A percentile compares a stretch with the other conserved stretches of the same genome.
phyloP scores from a whole-genome alignment of 2,797 vertebrate genomes.

The Xyrichtys novacula region DNA sequence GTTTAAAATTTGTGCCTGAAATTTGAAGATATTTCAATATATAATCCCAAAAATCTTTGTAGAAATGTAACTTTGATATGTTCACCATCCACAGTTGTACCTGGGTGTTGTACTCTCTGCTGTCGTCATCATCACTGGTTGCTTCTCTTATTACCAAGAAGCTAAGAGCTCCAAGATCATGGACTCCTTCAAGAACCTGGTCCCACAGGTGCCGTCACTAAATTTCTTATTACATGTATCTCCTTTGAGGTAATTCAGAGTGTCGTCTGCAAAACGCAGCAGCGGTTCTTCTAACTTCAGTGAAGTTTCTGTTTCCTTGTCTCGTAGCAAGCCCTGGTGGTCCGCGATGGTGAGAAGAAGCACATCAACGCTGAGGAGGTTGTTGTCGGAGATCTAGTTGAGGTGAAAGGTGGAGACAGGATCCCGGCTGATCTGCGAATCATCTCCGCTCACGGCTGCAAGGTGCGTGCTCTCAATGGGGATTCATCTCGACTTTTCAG shows the following conservation, averaged over 20 bases:
- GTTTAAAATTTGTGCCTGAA: no score
- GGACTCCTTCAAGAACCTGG: constrained; percentile 98
- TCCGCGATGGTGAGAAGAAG: constrained; percentile 92
- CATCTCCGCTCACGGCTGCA: constrained; percentile 93
- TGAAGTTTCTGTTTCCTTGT: constrained; percentile 2
- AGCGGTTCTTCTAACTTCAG: constrained; percentile 20
- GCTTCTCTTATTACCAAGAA: constrained; percentile 99
- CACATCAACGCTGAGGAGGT: constrained; percentile 92
- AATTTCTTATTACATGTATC: background rate
- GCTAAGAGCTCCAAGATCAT: constrained; percentile 98
- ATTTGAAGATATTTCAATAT: no score
- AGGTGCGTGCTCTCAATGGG: constrained; percentile 76
- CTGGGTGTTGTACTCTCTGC: constrained; percentile 93
- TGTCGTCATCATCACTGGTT: constrained; percentile 98
- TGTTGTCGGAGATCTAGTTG: constrained; percentile 91
- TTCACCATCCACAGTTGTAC: constrained; percentile 84
- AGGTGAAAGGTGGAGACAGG: constrained; percentile 93
- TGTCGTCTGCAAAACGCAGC: no score
- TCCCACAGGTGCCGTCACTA: constrained; percentile 89
- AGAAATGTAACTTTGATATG: background rate
- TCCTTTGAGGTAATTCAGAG: no score
- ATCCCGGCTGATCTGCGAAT: constrained; percentile 93
- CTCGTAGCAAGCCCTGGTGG: constrained; percentile 91
- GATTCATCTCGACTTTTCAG: background rate
- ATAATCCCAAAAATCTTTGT: background rate